Evolutionary conservation across 2,888 invertebrate species (phyloP), one percentile per base, ranked within the genome.

Genomic region (Drosophila dives): DNA sequence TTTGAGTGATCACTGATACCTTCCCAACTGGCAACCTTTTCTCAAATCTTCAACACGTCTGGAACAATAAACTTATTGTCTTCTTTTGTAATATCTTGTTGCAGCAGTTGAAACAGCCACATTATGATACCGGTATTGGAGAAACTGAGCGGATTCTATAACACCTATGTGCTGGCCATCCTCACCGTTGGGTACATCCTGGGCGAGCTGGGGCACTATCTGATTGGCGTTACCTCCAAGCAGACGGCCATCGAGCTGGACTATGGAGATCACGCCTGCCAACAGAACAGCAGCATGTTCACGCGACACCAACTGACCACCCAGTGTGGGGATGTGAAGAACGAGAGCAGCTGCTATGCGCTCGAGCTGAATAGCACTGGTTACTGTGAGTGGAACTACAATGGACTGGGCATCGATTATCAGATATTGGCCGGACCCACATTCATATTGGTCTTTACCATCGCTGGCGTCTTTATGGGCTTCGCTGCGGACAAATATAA

Each of bases 321-420:
- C 15, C 94, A 93, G 67, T 96, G 96, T 82, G 93, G 95, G 79
- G 94, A 94, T 34, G 90, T 93, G 0, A 94, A 94, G 26, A 94
- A 94, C 80, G 94, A 94, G 89, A 93, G 94, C 49, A 96, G 96
- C 86, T 97, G 96, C 91, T 92, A 93, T 74, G 93, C 94, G 0
- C 93, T 96, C 53, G 94, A 94, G 64, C 83, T 96, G 56, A 97
- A 97, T 86, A 97, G 96, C 0, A 95, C 95, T 0, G 90, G 93
- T 8, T 97, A 97, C 92, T 98, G 98, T 93, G 97, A 97, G 91
- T 98, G 98, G 98, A 96, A 96, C 91, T 98, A 98, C 94, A 98
- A 97, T 91, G 98, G 98, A 0, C 94, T 98, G 63, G 98, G 98
- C 15, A 94, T 98, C 72, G 97, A 98, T 91, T 98, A 98, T 93